Base-by-base conservation (phyloP, 2,113 vertebrate species). In the Morone chrysops region DNA sequence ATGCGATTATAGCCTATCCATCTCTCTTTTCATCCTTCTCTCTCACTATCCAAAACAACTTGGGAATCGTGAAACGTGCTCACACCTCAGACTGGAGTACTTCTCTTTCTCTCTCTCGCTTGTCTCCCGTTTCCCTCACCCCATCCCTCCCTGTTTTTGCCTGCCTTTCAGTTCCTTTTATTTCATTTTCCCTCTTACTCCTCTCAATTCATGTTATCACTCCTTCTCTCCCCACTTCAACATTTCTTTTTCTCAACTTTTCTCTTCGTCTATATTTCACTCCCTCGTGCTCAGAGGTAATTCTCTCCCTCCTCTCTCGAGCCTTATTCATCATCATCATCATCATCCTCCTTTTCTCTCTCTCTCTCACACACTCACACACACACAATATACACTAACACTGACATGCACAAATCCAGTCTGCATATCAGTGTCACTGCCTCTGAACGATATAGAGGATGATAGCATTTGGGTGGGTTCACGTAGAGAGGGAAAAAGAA, bases 261-360 rank as follows among this genome's bases (percentile, higher is more conserved):
- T 82, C 81, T 81, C 56, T 59, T 47, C 50, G 4, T 90, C 85
- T 93, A 25, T 53, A 66, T 89, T 87, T 86, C 82, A 75, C 80
- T 94, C 89, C 88, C 87, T 91, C 43, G 8, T 88, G 87, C 90
- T 89, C 90, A 89, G 85, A 92, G 80, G 90, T 89, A 92, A 93
- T 91, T 93, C 91, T 92, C 81, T 80, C 73, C 78, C 78, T 82
- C 70, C 82, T 87, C 89, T 92, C 87, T 13, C 1, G 87, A 91
- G 91, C 74, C 74, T 81, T 92, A 82, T 83, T 89, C 89, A 90
- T 92, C 91, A 88, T 90, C 84, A 76, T 83, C 82, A 65, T 65
- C 50, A 53, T 70, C 50, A 4, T 60, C 73, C 13, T 80, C 62
- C 12, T 70, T 78, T 60, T 65, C 66, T 43, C 13, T 56, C 48